These are phyloP conservation scores for Homarus americanus DNA, from an alignment of 1,140 invertebrate species.

Conservation along the genomic window DNA sequence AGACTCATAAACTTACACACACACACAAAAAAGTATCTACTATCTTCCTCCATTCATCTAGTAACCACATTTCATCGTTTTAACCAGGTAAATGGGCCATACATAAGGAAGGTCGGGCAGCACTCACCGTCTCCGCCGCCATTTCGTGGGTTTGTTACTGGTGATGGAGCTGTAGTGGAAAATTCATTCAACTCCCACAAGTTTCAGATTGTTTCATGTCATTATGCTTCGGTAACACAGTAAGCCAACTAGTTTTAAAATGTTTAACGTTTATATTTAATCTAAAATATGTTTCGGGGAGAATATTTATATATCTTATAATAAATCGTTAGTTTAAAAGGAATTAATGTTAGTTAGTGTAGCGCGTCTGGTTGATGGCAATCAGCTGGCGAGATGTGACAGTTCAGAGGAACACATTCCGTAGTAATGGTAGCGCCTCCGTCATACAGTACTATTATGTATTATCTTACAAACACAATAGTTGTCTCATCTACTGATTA, in stretches of 20 bases:
- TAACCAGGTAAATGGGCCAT: no score
- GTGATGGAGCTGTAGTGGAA: neutral
- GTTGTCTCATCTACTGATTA: neutral
- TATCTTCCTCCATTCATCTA: no score
- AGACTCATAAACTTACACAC: no score
- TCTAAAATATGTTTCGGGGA: neutral
- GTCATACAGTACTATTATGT: neutral
- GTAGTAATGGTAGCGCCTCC: neutral
- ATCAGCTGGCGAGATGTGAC: constrained; percentile 46
- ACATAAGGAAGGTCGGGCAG: neutral
- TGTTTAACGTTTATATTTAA: neutral
- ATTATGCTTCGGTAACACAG: neutral
- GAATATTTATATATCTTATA: neutral
- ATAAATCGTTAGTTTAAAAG: neutral
- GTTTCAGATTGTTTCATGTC: neutral
- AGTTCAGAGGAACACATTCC: constrained; percentile 28
- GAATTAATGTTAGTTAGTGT: neutral
- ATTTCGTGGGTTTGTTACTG: constrained; percentile 47
- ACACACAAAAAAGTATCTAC: no score
- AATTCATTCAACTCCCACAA: neutral
- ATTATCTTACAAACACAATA: neutral
- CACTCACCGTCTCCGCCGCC: constrained; percentile 34
- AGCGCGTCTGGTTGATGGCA: constrained; percentile 24
- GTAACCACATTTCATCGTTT: no score
- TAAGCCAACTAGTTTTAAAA: neutral